Evolutionary conservation across 2,797 vertebrate genomes (phyloP), one percentile per base, ranked within the genome.

Genomic region (Cossypha dichroa): DNA sequence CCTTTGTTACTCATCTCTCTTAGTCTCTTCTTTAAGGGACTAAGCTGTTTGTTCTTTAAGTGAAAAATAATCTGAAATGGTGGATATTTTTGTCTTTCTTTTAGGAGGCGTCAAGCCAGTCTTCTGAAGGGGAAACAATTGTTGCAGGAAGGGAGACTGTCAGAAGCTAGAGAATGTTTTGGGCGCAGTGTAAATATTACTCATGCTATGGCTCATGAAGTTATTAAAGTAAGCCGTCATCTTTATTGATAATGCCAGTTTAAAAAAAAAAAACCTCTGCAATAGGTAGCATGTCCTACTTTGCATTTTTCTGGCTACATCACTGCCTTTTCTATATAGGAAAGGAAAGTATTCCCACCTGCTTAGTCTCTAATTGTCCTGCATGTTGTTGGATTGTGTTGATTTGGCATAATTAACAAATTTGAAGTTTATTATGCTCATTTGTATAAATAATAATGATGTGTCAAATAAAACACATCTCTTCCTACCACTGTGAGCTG

Each of bases 91-190:
- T 54, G 2, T 58, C 55, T 75, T 16, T 70, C n/a, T 97, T 97
- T 78, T 96, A 99, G 99, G 87, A 99, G 98, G 79, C 98, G 99
- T 72, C 98, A 99, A 90, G 79, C 98, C 52, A 99, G 97, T 93
- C 98, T 99, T 82, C 98, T 98, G 82, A 99, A 98, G 81, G 99
- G 99, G 46, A 98, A 98, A 49, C 98, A 99, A 94, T 98, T 99
- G 25, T 98, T 99, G 40, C 98, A 99, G 28, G 99, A 99, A 88
- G 99, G 99, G 23, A 99, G 98, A 85, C 17, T 99, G 72, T 97
- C 98, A 0, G 99, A 99, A 96, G 99, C 99, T 88, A 98, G 98
- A 95, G 99, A 99, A 9, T 99, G 99, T 93, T 99, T 99, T 70
- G 98, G 98, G 15, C 99, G 99, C 40, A 98, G 98, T 36, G 69